These are phyloP conservation scores for Halcyon badia DNA, from an alignment of 2,797 vertebrate genomes.

Conservation along the genomic window DNA sequence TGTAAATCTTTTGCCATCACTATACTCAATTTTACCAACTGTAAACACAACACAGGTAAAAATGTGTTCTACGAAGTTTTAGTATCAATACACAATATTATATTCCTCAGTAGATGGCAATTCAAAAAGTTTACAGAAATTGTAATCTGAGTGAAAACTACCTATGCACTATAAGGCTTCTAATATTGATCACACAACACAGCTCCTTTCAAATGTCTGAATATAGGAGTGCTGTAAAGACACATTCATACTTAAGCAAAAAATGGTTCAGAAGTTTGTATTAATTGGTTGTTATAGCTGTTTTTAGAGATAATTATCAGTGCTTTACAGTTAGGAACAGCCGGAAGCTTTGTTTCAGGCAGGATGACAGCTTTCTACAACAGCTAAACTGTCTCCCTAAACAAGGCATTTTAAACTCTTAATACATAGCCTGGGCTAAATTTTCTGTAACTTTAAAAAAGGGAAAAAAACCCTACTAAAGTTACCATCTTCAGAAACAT, in stretches of 20 bases:
- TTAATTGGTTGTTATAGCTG: neutral
- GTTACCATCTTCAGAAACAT: neutral
- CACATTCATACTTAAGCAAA: neutral
- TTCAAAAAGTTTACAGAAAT: neutral
- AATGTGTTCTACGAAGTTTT: neutral
- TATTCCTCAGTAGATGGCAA: neutral
- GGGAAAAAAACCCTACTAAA: neutral
- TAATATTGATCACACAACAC: neutral
- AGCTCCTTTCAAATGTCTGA: neutral
- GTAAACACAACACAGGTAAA: neutral
- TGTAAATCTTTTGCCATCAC: neutral
- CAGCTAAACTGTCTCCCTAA: slow-evolving; percentile 76
- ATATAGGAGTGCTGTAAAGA: neutral
- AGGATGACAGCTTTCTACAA: slow-evolving; percentile 80
- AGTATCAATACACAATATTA: neutral
- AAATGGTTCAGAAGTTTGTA: neutral
- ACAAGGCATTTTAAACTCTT: slow-evolving; percentile 72
- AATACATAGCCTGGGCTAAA: slow-evolving; percentile 63
- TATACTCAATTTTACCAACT: neutral
- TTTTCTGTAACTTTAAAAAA: slow-evolving; percentile 32
- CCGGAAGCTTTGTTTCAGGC: slow-evolving; percentile 81
- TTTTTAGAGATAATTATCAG: neutral
- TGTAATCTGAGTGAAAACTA: neutral
- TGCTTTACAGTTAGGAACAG: slow-evolving; percentile 55
- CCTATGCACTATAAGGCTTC: neutral